phyloP scores from a whole-genome alignment of 2,888 invertebrate genomes.

The Melinaea marsaeus region DNA sequence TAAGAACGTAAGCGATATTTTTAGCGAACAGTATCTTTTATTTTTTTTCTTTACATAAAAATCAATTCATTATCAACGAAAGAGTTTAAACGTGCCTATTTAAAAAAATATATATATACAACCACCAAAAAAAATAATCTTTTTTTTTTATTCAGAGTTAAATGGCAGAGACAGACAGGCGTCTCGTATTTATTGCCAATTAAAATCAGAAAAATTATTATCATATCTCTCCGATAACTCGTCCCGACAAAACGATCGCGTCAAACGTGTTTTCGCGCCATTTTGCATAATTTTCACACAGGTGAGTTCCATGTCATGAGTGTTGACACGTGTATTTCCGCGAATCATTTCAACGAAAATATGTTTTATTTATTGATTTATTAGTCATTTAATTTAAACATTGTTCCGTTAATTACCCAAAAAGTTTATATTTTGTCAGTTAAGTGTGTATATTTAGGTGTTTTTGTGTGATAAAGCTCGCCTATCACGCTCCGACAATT shows the following conservation, averaged over 20 bases:
- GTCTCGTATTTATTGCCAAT: constrained; percentile 28
- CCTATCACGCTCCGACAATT: constrained; percentile 19
- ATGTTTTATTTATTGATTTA: background rate
- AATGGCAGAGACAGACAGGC: constrained; percentile 23
- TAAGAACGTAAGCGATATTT: constrained; percentile 17
- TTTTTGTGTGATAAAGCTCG: constrained; percentile 11
- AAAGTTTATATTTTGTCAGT: background rate
- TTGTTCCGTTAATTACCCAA: background rate
- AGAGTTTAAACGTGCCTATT: background rate
- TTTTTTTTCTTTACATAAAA: background rate
- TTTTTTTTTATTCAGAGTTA: constrained; percentile 7
- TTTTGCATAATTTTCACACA: constrained; percentile 35
- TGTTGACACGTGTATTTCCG: constrained; percentile 32
- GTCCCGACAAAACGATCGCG: constrained; percentile 26
- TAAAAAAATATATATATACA: constrained; percentile 5
- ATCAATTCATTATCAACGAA: background rate
- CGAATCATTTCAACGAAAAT: constrained; percentile 16
- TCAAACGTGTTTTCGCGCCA: constrained; percentile 31
- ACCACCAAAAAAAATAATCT: background rate
- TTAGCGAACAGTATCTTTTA: background rate
- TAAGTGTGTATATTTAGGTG: background rate
- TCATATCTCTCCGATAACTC: constrained; percentile 26
- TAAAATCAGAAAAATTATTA: constrained; percentile 29
- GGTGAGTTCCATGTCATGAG: constrained; percentile 31
- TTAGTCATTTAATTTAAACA: constrained; percentile 1